Conservation (phyloP, 2,113 vertebrate genomes). For the Okapia johnstoni region DNA sequence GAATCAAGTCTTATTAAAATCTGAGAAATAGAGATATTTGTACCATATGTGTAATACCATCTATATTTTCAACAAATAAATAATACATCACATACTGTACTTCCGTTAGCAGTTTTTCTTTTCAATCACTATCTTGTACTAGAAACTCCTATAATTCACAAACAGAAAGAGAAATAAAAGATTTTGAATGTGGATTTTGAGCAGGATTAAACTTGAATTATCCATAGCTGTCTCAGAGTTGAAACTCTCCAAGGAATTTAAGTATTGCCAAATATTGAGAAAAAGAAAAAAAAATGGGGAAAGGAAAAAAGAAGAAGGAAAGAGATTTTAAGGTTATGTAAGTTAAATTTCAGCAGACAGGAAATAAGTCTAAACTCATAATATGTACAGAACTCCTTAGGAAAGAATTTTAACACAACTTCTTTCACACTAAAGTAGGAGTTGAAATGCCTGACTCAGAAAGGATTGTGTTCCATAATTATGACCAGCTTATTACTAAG, state of each 20-base stretch:
- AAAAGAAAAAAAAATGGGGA: not conserved
- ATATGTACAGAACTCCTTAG: not conserved
- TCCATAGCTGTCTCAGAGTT: constrained; percentile 53
- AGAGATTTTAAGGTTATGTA: constrained; percentile 2
- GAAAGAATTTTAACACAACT: not conserved
- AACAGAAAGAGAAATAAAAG: constrained; percentile 24
- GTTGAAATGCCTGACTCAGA: not conserved
- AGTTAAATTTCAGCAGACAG: constrained; percentile 21
- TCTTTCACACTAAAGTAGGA: not conserved
- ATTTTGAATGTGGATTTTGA: constrained; percentile 60
- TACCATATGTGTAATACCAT: constrained; percentile 23
- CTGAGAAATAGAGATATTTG: not conserved
- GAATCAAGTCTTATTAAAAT: not conserved
- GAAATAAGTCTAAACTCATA: constrained; percentile 4
- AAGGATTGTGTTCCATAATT: not conserved
- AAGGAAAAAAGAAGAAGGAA: not conserved
- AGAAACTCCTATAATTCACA: constrained; percentile 56
- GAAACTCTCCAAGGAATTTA: constrained; percentile 55
- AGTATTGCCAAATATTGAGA: constrained; percentile 56
- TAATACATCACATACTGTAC: constrained; percentile 36
- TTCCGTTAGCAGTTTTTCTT: constrained; percentile 42
- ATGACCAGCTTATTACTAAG: not conserved
- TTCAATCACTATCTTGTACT: constrained; percentile 54
- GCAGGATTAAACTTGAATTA: constrained; percentile 65
- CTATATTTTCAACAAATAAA: constrained; percentile 57